These are phyloP conservation scores for Apeira syringaria DNA, from an alignment of 2,888 invertebrate genomes.

Conservation along the genomic window DNA sequence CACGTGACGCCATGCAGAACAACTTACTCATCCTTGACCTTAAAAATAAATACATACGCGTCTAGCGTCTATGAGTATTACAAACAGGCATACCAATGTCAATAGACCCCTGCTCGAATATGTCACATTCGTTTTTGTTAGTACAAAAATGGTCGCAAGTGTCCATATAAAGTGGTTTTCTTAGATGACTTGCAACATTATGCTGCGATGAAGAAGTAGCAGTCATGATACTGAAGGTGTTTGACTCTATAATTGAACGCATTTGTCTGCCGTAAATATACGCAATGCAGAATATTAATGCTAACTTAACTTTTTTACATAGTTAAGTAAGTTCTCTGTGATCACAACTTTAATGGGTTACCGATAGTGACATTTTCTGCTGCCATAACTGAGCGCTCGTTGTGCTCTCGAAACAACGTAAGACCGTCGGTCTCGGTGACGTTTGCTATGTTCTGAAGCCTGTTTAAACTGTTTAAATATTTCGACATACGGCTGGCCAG, in stretches of 20 bases:
- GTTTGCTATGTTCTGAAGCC: no score
- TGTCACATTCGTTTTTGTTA: constrained; percentile 19
- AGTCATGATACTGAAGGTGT: constrained; percentile 4
- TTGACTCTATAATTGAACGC: constrained; percentile 7
- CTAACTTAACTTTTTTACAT: no score
- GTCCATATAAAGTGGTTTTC: constrained; percentile 31
- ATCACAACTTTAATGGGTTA: no score
- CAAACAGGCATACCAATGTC: constrained; percentile 29
- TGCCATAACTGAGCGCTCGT: no score
- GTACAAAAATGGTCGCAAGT: constrained; percentile 20
- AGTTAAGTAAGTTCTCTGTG: no score
- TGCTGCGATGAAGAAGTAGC: constrained; percentile 35
- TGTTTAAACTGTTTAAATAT: no score
- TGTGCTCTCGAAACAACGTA: no score
- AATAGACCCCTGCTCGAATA: constrained; percentile 30
- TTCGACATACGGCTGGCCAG: no score
- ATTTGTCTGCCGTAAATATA: constrained; percentile 2
- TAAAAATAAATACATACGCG: constrained; percentile 48
- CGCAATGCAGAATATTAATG: neutral
- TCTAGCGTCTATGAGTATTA: no score
- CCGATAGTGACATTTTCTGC: no score
- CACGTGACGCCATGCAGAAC: constrained; percentile 39
- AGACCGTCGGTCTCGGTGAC: no score
- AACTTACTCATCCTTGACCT: constrained; percentile 65
- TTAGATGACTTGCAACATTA: constrained; percentile 40